phyloP scores from a whole-genome alignment of 2,797 vertebrate species.

The Pagetopsis macropterus region DNA sequence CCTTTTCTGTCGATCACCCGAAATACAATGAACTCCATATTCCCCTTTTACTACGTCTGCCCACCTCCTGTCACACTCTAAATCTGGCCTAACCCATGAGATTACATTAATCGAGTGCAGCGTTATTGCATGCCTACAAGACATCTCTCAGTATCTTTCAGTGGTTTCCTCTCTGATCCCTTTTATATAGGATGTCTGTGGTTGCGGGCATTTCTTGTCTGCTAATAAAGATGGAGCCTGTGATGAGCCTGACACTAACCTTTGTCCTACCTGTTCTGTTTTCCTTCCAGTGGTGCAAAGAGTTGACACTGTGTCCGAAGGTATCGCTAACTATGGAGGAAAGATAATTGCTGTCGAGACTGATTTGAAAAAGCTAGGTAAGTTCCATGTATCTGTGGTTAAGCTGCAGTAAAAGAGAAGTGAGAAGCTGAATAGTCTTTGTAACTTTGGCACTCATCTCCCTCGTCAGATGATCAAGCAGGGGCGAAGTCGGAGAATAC shows the following conservation, averaged over 20 bases:
- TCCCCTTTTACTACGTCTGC: background rate
- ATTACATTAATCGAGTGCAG: conserved; percentile 56
- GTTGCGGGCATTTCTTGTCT: conserved; percentile 66
- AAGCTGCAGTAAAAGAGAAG: conserved; percentile 8
- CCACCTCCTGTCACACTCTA: conserved; percentile 25
- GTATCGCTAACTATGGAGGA: conserved; percentile 91
- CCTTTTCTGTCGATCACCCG: conserved; percentile 5
- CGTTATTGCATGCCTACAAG: conserved; percentile 73
- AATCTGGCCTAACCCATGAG: conserved; percentile 51
- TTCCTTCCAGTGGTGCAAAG: conserved; percentile 91
- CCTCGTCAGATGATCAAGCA: conserved; percentile 87
- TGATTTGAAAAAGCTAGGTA: conserved; percentile 93
- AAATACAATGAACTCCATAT: conserved; percentile 21
- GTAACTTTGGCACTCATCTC: conserved; percentile 31
- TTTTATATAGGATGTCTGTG: conserved; percentile 70
- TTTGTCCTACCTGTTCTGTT: conserved; percentile 47
- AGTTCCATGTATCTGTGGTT: conserved; percentile 50
- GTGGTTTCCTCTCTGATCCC: conserved; percentile 65
- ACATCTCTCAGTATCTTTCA: conserved; percentile 48
- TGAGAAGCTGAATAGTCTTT: background rate
- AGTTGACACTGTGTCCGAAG: conserved; percentile 94
- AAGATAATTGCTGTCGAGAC: conserved; percentile 92
- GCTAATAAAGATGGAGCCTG: conserved; percentile 51
- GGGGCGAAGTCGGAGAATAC: conserved; percentile 91
- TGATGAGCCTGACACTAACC: conserved; percentile 47